These are phyloP conservation scores for Reticulitermes lucifugus DNA, from an alignment of 2,888 invertebrate genomes.

Conservation along the genomic window DNA sequence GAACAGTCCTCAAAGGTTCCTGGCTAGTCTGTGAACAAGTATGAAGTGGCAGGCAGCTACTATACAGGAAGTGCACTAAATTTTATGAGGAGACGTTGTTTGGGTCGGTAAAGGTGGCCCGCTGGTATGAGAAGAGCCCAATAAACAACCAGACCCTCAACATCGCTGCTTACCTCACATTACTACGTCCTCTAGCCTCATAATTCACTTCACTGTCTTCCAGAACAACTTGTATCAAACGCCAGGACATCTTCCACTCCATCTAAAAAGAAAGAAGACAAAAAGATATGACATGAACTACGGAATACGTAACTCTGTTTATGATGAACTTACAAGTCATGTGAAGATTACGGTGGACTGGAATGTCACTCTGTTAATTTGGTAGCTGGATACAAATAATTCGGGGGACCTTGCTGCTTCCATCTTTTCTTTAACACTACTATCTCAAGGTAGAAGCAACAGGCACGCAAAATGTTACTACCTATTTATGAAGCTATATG, in stretches of 20 bases:
- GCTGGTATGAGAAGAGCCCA: slow-evolving; percentile 27
- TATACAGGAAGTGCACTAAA: slow-evolving; percentile 27
- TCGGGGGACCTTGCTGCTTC: too few relatives aligned
- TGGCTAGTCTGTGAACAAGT: background rate
- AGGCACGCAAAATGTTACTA: too few relatives aligned
- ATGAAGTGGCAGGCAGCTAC: background rate
- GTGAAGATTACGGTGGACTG: too few relatives aligned
- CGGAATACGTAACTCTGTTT: background rate
- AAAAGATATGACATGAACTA: background rate
- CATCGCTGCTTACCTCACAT: slow-evolving; percentile 27
- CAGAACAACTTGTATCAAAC: slow-evolving; percentile 13
- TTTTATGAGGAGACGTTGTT: slow-evolving; percentile 27
- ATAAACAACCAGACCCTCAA: slow-evolving; percentile 31
- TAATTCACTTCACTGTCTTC: slow-evolving; percentile 18
- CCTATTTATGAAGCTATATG: too few relatives aligned
- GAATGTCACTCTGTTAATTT: too few relatives aligned
- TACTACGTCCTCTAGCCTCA: slow-evolving; percentile 22
- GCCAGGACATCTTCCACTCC: background rate
- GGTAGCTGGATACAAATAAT: too few relatives aligned
- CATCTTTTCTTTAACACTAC: too few relatives aligned
- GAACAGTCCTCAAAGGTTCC: background rate
- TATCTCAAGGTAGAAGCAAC: too few relatives aligned
- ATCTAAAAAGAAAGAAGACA: background rate
- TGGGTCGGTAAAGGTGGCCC: slow-evolving; percentile 24
- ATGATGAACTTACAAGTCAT: background rate